Conservation (phyloP, 2,888 invertebrate genomes). For the Tolmerus cingulatus region DNA sequence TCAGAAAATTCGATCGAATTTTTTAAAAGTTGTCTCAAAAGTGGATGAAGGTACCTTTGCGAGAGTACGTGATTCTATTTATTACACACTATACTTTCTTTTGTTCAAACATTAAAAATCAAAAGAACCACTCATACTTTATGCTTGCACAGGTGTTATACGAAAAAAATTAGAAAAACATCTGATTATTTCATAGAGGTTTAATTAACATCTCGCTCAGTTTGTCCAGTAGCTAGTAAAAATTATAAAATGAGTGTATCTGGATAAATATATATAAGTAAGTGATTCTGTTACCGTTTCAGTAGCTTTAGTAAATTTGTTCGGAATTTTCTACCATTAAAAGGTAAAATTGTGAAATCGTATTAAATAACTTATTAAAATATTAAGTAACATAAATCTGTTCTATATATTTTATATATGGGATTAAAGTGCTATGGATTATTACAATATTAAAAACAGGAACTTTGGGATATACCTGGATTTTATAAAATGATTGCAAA, state of each 20-base stretch:
- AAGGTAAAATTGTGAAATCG: neutral
- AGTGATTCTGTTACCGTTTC: neutral
- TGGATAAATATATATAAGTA: neutral
- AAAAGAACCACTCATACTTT: neutral
- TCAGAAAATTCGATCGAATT: too few relatives aligned
- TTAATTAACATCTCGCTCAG: neutral
- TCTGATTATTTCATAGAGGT: neutral
- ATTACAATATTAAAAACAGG: too few relatives aligned
- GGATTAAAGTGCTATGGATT: neutral
- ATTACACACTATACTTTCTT: neutral
- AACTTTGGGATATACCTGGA: neutral
- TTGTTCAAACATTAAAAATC: neutral
- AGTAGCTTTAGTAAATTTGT: neutral
- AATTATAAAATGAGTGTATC: neutral
- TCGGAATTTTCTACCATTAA: neutral
- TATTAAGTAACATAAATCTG: neutral
- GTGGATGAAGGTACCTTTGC: neutral
- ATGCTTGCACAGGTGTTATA: neutral
- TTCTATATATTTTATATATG: neutral
- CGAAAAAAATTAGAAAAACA: neutral
- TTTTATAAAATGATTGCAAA: neutral
- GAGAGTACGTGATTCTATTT: neutral
- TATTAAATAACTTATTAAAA: neutral
- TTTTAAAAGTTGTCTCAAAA: too few relatives aligned
- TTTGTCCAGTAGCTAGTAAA: neutral